Evolutionary conservation across 2,113 vertebrate species (phyloP).

Genomic region (Nyctereutes procyonoides): DNA sequence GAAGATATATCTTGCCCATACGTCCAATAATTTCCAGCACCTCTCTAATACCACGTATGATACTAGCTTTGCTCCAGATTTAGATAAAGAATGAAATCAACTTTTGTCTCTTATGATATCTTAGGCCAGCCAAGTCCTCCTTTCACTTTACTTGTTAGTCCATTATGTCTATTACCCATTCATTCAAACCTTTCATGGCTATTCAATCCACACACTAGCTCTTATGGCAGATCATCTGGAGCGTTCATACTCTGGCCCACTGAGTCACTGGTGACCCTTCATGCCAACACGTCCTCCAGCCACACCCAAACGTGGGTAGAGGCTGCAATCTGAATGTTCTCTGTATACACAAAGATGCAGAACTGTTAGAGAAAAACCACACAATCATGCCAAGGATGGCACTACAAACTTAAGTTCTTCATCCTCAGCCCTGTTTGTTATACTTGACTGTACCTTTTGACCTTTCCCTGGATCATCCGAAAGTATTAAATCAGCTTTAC

Average conservation of each 20-base stretch:
- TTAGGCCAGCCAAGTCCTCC: not conserved
- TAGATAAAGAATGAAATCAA: not conserved
- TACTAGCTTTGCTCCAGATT: not conserved
- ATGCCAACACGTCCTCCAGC: not conserved
- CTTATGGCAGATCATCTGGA: not conserved
- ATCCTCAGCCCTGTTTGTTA: not conserved
- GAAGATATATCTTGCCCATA: not conserved
- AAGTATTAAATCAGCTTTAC: slow-evolving; percentile 54
- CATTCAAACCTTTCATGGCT: not conserved
- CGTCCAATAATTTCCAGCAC: not conserved
- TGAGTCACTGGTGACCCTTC: not conserved
- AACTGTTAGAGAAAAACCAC: not conserved
- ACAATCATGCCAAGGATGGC: not conserved
- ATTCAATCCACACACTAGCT: not conserved
- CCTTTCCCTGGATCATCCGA: not conserved
- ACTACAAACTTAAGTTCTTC: not conserved
- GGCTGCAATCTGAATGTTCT: not conserved
- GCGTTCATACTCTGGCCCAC: not conserved
- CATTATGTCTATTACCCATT: not conserved
- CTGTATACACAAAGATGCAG: not conserved
- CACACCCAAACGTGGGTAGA: not conserved
- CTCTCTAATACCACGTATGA: not conserved
- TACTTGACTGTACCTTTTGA: not conserved
- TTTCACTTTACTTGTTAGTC: not conserved
- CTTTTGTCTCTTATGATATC: not conserved